Conservation (phyloP, 2,888 invertebrate genomes). For the Blera fallax region DNA sequence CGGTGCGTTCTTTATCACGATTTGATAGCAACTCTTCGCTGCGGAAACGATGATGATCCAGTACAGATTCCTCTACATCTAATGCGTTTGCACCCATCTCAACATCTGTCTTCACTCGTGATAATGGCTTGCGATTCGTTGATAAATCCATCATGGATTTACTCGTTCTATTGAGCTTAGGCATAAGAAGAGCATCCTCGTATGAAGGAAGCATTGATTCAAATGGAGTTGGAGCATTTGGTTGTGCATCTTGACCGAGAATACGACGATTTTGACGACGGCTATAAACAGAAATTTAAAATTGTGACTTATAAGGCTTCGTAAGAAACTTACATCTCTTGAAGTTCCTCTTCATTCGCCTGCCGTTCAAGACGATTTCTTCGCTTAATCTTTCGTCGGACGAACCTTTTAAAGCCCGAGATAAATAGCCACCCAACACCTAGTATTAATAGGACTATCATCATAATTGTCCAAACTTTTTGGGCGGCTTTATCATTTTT, state of each 20-base stretch:
- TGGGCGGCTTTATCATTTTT: constrained; percentile 81
- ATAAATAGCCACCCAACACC: constrained; percentile 74
- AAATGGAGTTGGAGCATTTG: constrained; percentile 85
- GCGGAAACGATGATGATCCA: constrained; percentile 78
- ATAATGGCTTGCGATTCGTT: constrained; percentile 78
- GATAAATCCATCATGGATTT: constrained; percentile 82
- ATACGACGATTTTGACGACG: constrained; percentile 83
- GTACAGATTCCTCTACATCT: constrained; percentile 75
- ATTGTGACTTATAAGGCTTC: neutral
- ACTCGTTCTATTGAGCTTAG: constrained; percentile 85
- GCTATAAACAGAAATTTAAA: constrained; percentile 71
- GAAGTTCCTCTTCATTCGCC: constrained; percentile 81
- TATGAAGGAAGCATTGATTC: constrained; percentile 89
- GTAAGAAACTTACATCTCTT: constrained; percentile 77
- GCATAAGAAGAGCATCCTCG: constrained; percentile 89
- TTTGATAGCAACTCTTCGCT: constrained; percentile 81
- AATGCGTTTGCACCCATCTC: constrained; percentile 60
- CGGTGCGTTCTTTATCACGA: constrained; percentile 78
- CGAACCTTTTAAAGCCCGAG: constrained; percentile 81
- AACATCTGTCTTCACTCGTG: constrained; percentile 74
- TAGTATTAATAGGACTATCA: constrained; percentile 82
- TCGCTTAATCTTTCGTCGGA: constrained; percentile 82
- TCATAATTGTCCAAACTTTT: constrained; percentile 84
- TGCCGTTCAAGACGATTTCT: constrained; percentile 82
- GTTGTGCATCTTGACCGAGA: constrained; percentile 83